Conservation (phyloP, 2,888 invertebrate species). For the Cephus spinipes region DNA sequence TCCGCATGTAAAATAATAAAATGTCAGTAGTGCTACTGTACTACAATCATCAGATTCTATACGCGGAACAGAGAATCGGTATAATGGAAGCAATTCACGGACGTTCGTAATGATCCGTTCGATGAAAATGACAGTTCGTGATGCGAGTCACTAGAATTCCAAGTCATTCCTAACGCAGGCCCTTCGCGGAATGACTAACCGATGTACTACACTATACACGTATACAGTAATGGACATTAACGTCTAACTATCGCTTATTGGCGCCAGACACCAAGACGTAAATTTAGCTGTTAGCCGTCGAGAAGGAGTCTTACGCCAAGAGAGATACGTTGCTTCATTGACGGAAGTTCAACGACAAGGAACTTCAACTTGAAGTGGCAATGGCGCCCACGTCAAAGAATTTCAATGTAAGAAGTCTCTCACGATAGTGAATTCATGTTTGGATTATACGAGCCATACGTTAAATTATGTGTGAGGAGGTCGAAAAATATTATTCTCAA, state of each 20-base stretch:
- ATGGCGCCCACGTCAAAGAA: not conserved
- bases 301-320: not conserved
- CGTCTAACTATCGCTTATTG: not conserved
- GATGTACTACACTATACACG: not conserved
- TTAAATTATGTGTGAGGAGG: not conserved
- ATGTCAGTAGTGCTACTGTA: not conserved
- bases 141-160: not conserved
- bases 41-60: not conserved
- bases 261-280: not conserved
- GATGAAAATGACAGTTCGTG: not conserved
- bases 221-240: not conserved
- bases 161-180: not conserved
- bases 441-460: not conserved
- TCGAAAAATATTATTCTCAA: not conserved
- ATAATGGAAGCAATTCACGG: not conserved
- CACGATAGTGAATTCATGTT: not conserved
- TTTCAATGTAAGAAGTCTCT: not conserved
- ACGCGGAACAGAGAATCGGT: not conserved
- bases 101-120: not conserved
- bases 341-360: not conserved
- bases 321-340: not conserved
- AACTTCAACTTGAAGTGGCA: not conserved
- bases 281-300: not conserved
- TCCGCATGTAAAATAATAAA: too few relatives aligned
- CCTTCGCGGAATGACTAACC: not conserved